Evolutionary conservation across 2,797 vertebrate genomes (phyloP).

Genomic region (Hirundo rustica): DNA sequence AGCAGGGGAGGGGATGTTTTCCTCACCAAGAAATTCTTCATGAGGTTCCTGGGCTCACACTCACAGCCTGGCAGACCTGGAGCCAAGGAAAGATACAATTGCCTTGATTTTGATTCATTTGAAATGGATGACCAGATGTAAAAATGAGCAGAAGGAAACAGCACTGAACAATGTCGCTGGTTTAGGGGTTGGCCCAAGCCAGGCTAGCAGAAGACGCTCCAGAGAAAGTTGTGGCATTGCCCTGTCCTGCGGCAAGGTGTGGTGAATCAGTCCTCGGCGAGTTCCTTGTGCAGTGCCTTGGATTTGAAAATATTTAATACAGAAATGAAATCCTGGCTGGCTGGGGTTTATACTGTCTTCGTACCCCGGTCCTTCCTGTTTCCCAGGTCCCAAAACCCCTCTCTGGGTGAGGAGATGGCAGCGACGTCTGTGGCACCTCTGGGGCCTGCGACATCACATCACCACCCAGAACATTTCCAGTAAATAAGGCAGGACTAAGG

Average conservation of each 20-base stretch:
- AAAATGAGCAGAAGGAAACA: background rate
- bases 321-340: background rate
- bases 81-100: background rate
- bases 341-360: background rate
- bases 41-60: background rate
- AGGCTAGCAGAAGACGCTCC: background rate
- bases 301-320: background rate
- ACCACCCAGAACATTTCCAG: background rate
- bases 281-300: background rate
- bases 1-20: background rate
- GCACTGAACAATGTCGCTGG: background rate
- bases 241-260: background rate
- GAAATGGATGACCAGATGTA: background rate
- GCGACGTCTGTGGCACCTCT: accelerated
- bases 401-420: background rate
- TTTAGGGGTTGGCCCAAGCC: background rate
- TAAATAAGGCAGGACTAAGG: background rate
- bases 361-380: background rate
- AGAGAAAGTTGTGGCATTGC: background rate
- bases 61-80: background rate
- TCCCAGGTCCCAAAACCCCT: background rate
- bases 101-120: background rate
- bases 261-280: background rate
- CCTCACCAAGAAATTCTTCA: background rate
- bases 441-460: background rate